Evolutionary conservation across 2,113 vertebrate species (phyloP).

Genomic region (Calidris pygmaea): DNA sequence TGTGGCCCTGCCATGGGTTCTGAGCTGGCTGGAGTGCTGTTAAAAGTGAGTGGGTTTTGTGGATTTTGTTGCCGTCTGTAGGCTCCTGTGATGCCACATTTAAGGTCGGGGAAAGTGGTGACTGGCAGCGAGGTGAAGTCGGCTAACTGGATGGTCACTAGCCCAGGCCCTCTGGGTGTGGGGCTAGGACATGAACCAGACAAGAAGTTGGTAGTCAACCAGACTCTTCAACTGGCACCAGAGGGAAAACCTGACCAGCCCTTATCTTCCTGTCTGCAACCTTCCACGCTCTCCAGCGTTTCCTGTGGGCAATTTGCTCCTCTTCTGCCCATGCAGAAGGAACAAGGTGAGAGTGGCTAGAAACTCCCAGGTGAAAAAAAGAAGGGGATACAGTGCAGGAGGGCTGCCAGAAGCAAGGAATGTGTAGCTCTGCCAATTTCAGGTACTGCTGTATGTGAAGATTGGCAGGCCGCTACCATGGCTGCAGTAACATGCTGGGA

Average conservation of each 20-base stretch:
- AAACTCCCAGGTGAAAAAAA: background rate
- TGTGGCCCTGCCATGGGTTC: accelerated
- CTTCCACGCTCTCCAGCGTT: accelerated
- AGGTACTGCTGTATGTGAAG: background rate
- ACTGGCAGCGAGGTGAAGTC: background rate
- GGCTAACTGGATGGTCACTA: background rate
- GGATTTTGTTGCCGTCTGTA: background rate
- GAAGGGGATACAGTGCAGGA: background rate
- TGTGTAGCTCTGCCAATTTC: background rate
- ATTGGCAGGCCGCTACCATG: background rate
- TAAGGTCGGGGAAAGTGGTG: constrained; percentile 6
- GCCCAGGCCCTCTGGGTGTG: accelerated
- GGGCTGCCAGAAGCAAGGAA: background rate
- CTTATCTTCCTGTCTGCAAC: background rate
- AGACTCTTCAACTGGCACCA: background rate
- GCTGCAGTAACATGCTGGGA: background rate
- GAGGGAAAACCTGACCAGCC: background rate
- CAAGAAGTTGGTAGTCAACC: too few species aligned
- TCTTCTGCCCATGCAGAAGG: background rate
- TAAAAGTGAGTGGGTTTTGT: background rate
- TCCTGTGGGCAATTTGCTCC: background rate
- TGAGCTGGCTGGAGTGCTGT: accelerated
- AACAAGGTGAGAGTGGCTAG: background rate
- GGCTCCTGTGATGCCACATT: background rate
- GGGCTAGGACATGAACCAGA: background rate